phyloP scores from a whole-genome alignment of 2,113 vertebrate species.

The Channa argus region DNA sequence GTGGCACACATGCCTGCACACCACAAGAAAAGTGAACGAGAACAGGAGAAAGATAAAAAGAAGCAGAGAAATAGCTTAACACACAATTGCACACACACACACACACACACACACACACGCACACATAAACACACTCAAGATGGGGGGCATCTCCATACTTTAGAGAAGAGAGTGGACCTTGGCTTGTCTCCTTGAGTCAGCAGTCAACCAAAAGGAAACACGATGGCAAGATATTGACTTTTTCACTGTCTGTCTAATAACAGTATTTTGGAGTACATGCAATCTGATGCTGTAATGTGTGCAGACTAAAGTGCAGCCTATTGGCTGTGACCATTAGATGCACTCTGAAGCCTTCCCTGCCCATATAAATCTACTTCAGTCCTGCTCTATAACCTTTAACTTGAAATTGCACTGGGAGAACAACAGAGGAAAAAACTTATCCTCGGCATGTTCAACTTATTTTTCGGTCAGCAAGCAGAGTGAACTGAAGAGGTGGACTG shows the following conservation, averaged over 20 bases:
- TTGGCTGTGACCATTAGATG: slow-evolving; percentile 60
- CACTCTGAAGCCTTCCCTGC: slow-evolving; percentile 61
- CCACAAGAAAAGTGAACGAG: slow-evolving; percentile 26
- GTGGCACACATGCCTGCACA: not conserved
- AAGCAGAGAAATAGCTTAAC: slow-evolving; percentile 48
- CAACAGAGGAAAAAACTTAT: slow-evolving; percentile 25
- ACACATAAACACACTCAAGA: slow-evolving; percentile 10
- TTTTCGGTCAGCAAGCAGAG: slow-evolving; percentile 32
- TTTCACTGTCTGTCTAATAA: slow-evolving; percentile 78
- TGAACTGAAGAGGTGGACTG: slow-evolving; percentile 36
- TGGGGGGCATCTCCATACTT: slow-evolving; percentile 60
- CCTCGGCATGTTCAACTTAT: slow-evolving; percentile 14
- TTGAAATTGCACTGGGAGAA: slow-evolving; percentile 60
- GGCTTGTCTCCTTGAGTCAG: slow-evolving; percentile 75
- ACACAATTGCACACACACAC: slow-evolving; percentile 34
- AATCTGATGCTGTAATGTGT: slow-evolving; percentile 69
- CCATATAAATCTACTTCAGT: slow-evolving; percentile 61
- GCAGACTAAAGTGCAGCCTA: slow-evolving; percentile 73
- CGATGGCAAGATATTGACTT: slow-evolving; percentile 80
- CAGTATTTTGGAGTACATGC: slow-evolving; percentile 77
- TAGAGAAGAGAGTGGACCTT: slow-evolving; percentile 66
- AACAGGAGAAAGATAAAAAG: not conserved
- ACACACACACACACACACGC: slow-evolving; percentile 38
- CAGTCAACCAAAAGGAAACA: slow-evolving; percentile 77
- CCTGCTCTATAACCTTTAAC: slow-evolving; percentile 64